Evolutionary conservation across 1,140 invertebrate species (phyloP).

Genomic region (Pogonomyrmex californicus): DNA sequence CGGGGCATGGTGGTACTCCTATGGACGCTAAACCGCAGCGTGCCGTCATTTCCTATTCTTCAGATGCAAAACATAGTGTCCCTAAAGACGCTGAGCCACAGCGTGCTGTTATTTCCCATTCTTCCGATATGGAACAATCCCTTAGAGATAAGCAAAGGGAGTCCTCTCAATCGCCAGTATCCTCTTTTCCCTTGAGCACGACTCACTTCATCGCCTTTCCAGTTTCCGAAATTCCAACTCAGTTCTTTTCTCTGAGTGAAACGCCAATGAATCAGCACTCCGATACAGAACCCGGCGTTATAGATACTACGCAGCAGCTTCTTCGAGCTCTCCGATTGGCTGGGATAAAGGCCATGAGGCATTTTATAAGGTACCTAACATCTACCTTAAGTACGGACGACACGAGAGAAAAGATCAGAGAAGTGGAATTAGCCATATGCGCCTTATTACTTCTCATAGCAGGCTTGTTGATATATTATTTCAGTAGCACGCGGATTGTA

Average conservation of each 20-base stretch:
- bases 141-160: conserved; percentile 66
- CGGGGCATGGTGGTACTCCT: conserved; percentile 37
- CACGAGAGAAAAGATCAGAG: conserved; percentile 88
- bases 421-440: conserved; percentile 91
- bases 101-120: conserved; percentile 81
- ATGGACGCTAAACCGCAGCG: conserved; percentile 78
- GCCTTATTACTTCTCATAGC: conserved; percentile 92
- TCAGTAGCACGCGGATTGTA: conserved; percentile 90
- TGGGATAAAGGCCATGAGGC: conserved; percentile 89
- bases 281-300: conserved; percentile 77
- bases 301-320: conserved; percentile 90
- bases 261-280: conserved; percentile 28
- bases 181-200: conserved; percentile 41
- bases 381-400: conserved; percentile 87
- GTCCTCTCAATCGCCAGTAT: conserved; percentile 67
- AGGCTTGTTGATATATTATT: conserved; percentile 90
- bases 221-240: conserved; percentile 79
- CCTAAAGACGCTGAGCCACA: conserved; percentile 74
- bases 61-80: conserved; percentile 54
- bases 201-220: conserved; percentile 79
- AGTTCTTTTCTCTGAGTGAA: conserved; percentile 76
- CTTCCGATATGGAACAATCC: conserved; percentile 51
- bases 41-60: conserved; percentile 80
- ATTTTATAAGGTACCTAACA: conserved; percentile 89
- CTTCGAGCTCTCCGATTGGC: conserved; percentile 89